These are phyloP conservation scores for Penaeus chinensis DNA, from an alignment of 1,140 invertebrate species.

Conservation along the genomic window DNA sequence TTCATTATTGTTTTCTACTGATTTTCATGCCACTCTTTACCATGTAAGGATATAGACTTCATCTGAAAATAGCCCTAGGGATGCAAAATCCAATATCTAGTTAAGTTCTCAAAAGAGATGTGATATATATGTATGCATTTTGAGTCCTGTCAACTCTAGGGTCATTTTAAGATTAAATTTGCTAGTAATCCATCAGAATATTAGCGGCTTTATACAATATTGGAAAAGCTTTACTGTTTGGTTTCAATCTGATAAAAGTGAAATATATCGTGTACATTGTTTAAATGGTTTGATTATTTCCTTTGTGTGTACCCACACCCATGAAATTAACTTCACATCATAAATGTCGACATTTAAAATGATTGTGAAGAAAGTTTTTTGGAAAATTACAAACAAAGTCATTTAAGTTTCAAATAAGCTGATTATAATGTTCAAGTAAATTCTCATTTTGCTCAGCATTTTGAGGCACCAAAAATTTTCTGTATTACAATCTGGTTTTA, in stretches of 20 bases:
- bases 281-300: constrained; percentile 9
- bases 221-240: constrained; percentile 48
- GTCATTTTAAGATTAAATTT: constrained; percentile 52
- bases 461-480: no score
- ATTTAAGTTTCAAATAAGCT: no score
- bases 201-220: constrained; percentile 51
- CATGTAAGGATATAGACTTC: constrained; percentile 15
- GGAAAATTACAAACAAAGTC: no score
- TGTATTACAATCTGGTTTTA: no score
- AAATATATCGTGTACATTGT: constrained; percentile 50
- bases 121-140: constrained; percentile 42
- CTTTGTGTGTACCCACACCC: not conserved
- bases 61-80: constrained; percentile 36
- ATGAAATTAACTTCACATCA: no score
- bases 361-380: no score
- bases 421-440: no score
- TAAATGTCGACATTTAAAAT: no score
- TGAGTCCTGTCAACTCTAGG: constrained; percentile 42
- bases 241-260: constrained; percentile 38
- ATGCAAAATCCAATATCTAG: constrained; percentile 20
- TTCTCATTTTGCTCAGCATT: no score
- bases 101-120: constrained; percentile 18
- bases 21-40: constrained; percentile 43
- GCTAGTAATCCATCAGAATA: constrained; percentile 53
- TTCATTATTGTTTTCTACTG: constrained; percentile 52